A percentile compares a stretch with the other conserved stretches of the same genome.
These are phyloP conservation scores for Exaiptasia diaphana DNA, from an alignment of 64 coral and sea anemone genomes.

Conservation along the genomic window DNA sequence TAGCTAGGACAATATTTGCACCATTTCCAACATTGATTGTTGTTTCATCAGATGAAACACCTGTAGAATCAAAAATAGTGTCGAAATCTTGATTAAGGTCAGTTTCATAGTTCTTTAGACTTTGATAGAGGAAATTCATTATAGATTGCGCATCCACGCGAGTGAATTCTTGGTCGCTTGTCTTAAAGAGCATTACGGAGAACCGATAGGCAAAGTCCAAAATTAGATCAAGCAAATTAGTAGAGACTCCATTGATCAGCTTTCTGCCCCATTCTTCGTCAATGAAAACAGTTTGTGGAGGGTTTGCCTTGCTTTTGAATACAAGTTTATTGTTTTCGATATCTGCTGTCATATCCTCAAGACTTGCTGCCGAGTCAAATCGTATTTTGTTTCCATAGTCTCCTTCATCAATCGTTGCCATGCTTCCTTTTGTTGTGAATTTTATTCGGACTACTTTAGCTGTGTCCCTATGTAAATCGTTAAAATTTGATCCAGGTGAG, in stretches of 20 bases:
- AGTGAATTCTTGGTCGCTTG: too few relatives aligned
- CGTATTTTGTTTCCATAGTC: not conserved
- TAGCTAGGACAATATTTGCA: too few relatives aligned
- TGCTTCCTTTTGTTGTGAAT: constrained; percentile 14
- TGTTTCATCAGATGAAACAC: not conserved
- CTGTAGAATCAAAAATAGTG: too few relatives aligned
- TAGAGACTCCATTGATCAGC: not conserved
- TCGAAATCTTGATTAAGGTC: too few relatives aligned
- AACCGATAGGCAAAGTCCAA: too few relatives aligned
- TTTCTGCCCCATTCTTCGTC: not conserved
- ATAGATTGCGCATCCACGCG: too few relatives aligned
- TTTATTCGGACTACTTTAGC: not conserved
- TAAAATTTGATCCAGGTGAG: not conserved
- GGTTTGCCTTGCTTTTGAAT: not conserved
- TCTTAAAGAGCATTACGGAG: too few relatives aligned
- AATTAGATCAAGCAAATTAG: too few relatives aligned
- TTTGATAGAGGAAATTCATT: too few relatives aligned
- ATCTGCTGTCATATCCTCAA: not conserved
- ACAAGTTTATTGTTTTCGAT: constrained; percentile 10
- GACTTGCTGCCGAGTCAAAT: not conserved
- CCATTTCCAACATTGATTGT: too few relatives aligned
- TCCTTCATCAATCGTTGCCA: not conserved
- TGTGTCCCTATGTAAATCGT: too few relatives aligned
- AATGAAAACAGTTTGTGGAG: constrained; percentile 2
- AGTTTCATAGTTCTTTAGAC: too few relatives aligned